A percentile compares a stretch with the other conserved stretches of the same genome.
phyloP scores from a whole-genome alignment of 2,797 vertebrate genomes.

The Tapera naevia region DNA sequence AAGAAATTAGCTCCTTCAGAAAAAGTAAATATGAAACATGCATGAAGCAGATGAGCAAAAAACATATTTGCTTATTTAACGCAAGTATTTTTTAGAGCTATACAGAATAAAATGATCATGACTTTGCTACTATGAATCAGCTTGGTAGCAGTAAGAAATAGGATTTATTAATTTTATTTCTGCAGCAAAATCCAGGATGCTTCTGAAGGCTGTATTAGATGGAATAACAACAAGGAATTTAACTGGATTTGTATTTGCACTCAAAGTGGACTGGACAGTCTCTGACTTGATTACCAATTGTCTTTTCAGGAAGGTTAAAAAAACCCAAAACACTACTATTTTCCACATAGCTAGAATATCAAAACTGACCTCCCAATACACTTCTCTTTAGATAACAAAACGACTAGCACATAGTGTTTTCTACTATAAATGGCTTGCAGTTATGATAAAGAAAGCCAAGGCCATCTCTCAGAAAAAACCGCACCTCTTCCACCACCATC shows the following conservation, averaged over 20 bases:
- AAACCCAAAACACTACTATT: background rate
- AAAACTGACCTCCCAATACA: background rate
- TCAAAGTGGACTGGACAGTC: background rate
- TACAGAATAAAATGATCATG: background rate
- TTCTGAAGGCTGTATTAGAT: background rate
- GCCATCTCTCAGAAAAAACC: background rate
- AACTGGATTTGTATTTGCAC: background rate
- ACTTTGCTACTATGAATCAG: background rate
- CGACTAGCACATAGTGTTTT: background rate
- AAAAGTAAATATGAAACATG: background rate
- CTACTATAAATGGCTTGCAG: background rate
- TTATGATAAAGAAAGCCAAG: slow-evolving; percentile 11
- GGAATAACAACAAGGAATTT: background rate
- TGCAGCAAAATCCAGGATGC: background rate
- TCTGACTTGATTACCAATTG: background rate
- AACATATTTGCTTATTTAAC: background rate
- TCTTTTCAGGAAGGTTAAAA: background rate
- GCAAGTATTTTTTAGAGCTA: background rate
- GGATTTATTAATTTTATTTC: background rate
- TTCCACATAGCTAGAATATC: background rate
- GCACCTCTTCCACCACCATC: background rate
- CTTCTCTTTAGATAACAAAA: background rate
- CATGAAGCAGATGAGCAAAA: background rate
- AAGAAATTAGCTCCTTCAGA: background rate
- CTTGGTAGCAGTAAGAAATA: background rate